These are phyloP conservation scores for Rotaria magnacalcarata DNA, from an alignment of 2,888 invertebrate genomes.

Conservation along the genomic window DNA sequence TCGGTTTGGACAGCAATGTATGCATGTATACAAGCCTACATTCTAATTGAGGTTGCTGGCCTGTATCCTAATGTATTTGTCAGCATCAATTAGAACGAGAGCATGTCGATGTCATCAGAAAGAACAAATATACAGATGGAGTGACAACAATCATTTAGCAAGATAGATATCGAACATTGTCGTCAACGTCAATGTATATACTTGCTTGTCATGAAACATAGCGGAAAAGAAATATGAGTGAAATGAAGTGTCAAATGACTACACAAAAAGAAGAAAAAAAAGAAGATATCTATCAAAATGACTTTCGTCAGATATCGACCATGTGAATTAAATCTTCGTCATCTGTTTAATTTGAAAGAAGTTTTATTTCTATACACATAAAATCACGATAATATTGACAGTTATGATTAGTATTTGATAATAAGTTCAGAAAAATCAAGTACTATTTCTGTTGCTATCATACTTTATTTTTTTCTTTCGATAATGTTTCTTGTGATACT, in stretches of 20 bases:
- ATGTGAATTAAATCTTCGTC: background rate
- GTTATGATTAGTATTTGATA: background rate
- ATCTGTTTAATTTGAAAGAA: background rate
- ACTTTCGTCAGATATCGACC: background rate
- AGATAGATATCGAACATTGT: conserved; percentile 5
- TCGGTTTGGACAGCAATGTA: conserved; percentile 18
- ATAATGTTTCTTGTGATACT: background rate
- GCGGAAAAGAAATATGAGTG: conserved; percentile 18
- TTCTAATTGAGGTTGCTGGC: conserved; percentile 3
- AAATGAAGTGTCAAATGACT: conserved; percentile 31
- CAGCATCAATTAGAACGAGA: background rate
- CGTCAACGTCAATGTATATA: conserved; percentile 29
- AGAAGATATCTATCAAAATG: background rate
- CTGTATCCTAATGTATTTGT: background rate
- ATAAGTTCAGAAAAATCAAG: background rate
- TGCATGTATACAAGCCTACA: background rate
- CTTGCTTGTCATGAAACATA: conserved; percentile 23
- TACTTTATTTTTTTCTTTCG: background rate
- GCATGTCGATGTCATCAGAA: background rate
- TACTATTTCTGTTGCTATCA: background rate
- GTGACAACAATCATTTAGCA: background rate
- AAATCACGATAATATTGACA: background rate
- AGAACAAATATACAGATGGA: background rate
- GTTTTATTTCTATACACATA: background rate
- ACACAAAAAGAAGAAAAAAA: background rate